Evolutionary conservation across 2,113 vertebrate genomes (phyloP).

Genomic region (Brachyhypopomus gauderio): DNA sequence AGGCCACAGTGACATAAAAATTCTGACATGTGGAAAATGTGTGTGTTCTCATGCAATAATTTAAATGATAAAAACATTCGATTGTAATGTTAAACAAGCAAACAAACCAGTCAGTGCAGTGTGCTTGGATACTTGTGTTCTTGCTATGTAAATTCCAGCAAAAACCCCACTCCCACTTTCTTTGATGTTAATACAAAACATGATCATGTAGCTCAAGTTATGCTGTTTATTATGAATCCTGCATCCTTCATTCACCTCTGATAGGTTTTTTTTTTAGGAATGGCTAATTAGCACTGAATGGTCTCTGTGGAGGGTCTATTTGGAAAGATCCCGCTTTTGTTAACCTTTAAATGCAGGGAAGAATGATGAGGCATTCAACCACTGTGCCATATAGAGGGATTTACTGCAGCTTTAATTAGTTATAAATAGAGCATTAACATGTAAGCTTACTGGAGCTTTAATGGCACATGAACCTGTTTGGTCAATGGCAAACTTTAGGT

Average conservation of each 20-base stretch:
- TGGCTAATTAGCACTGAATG: conserved; percentile 55
- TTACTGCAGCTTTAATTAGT: neutral
- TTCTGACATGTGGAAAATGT: neutral
- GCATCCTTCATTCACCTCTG: conserved; percentile 40
- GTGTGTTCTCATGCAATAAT: neutral
- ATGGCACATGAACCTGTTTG: neutral
- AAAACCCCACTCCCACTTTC: too few relatives aligned
- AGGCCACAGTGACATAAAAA: neutral
- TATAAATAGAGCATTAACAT: neutral
- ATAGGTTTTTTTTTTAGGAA: conserved; percentile 40
- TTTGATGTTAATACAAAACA: too few relatives aligned
- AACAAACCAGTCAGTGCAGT: neutral
- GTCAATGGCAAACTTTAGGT: neutral
- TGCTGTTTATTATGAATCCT: conserved; percentile 47
- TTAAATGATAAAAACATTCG: neutral
- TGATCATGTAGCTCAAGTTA: too few relatives aligned
- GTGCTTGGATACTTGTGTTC: neutral
- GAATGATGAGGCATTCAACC: conserved; percentile 33
- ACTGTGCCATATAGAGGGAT: conserved; percentile 27
- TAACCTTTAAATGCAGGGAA: neutral
- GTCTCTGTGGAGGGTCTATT: conserved; percentile 49
- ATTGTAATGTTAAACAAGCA: neutral
- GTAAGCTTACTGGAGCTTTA: neutral
- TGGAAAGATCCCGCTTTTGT: conserved; percentile 41
- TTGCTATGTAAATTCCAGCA: neutral